Evolutionary conservation across 2,797 vertebrate genomes (phyloP), one percentile per base, ranked within the genome.

Genomic region (Delichon dasypus): DNA sequence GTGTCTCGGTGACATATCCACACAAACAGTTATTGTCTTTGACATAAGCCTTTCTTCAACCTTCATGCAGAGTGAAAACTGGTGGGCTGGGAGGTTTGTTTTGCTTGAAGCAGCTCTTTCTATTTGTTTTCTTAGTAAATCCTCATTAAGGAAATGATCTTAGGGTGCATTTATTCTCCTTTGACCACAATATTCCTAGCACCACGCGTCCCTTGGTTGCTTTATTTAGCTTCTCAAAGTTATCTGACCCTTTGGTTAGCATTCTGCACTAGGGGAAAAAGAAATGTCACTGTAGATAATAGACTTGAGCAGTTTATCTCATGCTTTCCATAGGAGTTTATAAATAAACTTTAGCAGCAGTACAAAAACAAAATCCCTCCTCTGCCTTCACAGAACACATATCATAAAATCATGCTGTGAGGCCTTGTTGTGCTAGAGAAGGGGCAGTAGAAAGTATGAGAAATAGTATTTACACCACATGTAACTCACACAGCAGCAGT

Each of bases 61-160:
- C 82, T 23, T 73, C 80, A 60, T 13, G 25, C 68, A 65, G 25
- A 62, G 54, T 38, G 48, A 73, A 90, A 86, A 73, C 26, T 53
- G 61, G 34, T 76, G 44, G 42, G 32, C 42, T 73, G 61, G 38
- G 38, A 67, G 11, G 16, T 75, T 89, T 45, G 7, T 92, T 93
- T 89, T 88, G 23, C 38, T 66, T 76, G 45, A 88, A 90, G 82
- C 58, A 95, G 54, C 45, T 80, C 32, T 84, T 84, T 47, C 67
- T 72, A 30, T 40, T 88, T 70, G 38, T 87, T 85, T 80, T 71
- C 65, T 72, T 86, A 82, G 67, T 71, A 94, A 94, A 94, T 75
- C 27, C 54, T 93, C 62, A 90, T 90, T 91, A 96, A 67, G 12
- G 14, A 90, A 68, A 81, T 73, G 0, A 51, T 79, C 72, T 89